A percentile compares a stretch with the other conserved stretches of the same genome.
These are phyloP conservation scores for Crotalus helleri DNA, from an alignment of 2,113 vertebrate species.

Conservation along the genomic window DNA sequence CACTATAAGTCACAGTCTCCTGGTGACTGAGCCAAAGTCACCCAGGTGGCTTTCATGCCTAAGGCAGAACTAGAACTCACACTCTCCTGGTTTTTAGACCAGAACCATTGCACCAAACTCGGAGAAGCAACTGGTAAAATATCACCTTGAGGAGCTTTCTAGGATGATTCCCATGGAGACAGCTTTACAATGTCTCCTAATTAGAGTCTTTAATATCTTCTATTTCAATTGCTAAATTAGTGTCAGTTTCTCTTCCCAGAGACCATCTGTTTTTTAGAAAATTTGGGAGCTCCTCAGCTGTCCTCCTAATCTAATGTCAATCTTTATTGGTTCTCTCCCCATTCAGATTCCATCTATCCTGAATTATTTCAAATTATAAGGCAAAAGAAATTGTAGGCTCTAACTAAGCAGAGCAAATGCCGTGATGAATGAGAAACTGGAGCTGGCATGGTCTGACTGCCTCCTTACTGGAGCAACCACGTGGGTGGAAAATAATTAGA, in stretches of 20 bases:
- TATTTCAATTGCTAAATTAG: slow-evolving; percentile 21
- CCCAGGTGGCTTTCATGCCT: too few species aligned
- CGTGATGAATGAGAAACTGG: slow-evolving; percentile 38
- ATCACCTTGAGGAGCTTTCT: not conserved
- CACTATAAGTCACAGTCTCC: too few species aligned
- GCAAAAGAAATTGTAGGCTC: slow-evolving; percentile 12
- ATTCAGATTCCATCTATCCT: slow-evolving; percentile 34
- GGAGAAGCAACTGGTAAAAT: not conserved
- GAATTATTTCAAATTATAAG: slow-evolving; percentile 36
- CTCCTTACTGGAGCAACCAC: slow-evolving; percentile 54
- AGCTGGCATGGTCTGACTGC: slow-evolving; percentile 28
- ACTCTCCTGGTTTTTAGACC: too few species aligned
- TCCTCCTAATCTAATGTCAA: not conserved
- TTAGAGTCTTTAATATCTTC: slow-evolving; percentile 37
- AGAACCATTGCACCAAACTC: too few species aligned
- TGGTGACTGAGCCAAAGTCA: too few species aligned
- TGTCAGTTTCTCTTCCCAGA: not conserved
- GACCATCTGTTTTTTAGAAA: slow-evolving; percentile 38
- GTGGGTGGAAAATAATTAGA: slow-evolving; percentile 57
- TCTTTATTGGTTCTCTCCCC: slow-evolving; percentile 23
- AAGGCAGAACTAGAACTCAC: too few species aligned
- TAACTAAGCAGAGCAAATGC: slow-evolving; percentile 13
- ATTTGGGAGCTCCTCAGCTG: slow-evolving; percentile 20
- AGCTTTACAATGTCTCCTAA: not conserved
- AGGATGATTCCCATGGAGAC: not conserved